These are phyloP conservation scores for Nycticebus coucang DNA, from an alignment of 2,113 vertebrate genomes.

Conservation along the genomic window DNA sequence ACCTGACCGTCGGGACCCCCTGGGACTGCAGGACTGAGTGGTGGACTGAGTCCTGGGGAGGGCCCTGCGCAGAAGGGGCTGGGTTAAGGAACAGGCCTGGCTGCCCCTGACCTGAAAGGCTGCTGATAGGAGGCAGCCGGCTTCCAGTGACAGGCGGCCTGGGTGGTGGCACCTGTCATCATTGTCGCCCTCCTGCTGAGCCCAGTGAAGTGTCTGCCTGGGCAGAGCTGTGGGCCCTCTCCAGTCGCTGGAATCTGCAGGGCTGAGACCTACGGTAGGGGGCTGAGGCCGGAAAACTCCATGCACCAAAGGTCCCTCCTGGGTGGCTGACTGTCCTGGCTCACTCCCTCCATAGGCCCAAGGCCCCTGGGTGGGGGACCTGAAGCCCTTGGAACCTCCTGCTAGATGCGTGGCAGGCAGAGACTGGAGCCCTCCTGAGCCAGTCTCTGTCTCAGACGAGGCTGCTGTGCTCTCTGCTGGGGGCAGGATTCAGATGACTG, in stretches of 20 bases:
- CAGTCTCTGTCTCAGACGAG: rapidly evolving
- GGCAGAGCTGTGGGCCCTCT: background rate
- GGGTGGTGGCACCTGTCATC: constrained; percentile 41
- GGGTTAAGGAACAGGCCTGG: background rate
- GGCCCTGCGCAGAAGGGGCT: background rate
- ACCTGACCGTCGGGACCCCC: background rate
- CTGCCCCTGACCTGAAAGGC: background rate
- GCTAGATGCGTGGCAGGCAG: rapidly evolving
- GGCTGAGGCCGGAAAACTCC: background rate
- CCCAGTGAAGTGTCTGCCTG: background rate
- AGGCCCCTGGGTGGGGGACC: rapidly evolving
- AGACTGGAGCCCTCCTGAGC: no score
- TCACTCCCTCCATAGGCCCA: rapidly evolving
- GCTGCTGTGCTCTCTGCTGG: no score
- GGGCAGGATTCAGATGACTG: rapidly evolving
- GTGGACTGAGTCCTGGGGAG: background rate
- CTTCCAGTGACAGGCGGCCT: background rate
- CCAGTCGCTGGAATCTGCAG: background rate
- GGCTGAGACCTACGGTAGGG: rapidly evolving
- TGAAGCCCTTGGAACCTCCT: rapidly evolving
- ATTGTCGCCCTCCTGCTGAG: background rate
- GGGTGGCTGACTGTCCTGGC: rapidly evolving
- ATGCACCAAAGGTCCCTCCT: rapidly evolving
- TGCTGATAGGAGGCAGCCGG: constrained; percentile 52
- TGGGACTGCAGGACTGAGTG: rapidly evolving